Evolutionary conservation across 2,113 vertebrate species (phyloP).

Genomic region (Malurus melanocephalus): DNA sequence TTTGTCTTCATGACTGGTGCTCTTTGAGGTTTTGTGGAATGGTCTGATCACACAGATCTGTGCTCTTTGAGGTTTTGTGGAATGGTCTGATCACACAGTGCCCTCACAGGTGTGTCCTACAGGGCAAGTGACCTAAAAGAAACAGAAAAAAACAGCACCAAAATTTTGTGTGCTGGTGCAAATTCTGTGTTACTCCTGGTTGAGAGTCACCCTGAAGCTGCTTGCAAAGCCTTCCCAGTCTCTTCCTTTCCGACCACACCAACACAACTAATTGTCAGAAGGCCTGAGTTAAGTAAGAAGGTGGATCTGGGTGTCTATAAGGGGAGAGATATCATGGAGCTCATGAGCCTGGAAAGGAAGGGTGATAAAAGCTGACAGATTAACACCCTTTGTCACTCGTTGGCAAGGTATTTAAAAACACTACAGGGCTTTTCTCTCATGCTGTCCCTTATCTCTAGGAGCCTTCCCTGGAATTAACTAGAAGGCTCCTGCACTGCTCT

Average conservation of each 20-base stretch:
- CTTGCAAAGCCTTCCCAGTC: background rate
- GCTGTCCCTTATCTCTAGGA: background rate
- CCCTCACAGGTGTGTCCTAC: background rate
- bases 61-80: too few species aligned
- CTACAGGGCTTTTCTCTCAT: background rate
- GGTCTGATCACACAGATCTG: accelerated
- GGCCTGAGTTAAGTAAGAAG: background rate
- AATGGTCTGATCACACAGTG: accelerated
- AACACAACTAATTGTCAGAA: background rate
- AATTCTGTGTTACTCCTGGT: background rate
- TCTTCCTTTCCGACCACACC: background rate
- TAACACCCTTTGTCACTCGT: background rate
- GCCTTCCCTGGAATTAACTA: background rate
- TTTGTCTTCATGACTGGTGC: background rate
- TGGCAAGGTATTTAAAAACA: background rate
- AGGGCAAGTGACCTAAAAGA: background rate
- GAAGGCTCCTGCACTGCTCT: background rate
- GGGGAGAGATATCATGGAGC: background rate
- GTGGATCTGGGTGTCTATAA: accelerated
- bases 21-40: background rate
- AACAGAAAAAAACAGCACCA: background rate
- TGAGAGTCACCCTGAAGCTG: background rate
- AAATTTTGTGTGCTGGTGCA: accelerated
- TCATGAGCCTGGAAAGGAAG: background rate
- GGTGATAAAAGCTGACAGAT: background rate